Base-by-base conservation (phyloP, 2,888 invertebrate genomes). In the Leucania comma region DNA sequence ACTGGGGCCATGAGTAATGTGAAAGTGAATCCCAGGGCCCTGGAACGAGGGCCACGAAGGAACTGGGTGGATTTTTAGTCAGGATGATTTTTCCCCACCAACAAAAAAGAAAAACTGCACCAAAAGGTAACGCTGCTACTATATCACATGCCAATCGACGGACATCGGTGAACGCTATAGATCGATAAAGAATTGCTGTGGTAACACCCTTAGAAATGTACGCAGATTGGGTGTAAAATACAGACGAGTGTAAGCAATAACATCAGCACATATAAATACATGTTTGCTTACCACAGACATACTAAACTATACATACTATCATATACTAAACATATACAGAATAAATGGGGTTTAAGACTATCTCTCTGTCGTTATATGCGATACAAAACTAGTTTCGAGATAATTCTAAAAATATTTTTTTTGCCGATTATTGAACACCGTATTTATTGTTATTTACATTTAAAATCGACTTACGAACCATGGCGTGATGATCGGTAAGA, bases 361-460 rank as follows among this genome's bases (percentile, higher is more conserved):
- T 84, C 72, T 84, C 78, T 78, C 82, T 86, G 79, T 78, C 86
- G 77, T 87, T 87, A 84, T 80, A 84, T 89, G 87, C 83, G 85
- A 91, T 92, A 92, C 88, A 92, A 92, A 92, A 92, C 90, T 91
- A 92, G 80, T 73, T 81, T 81, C 75, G 86, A 87, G 85, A 88
- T 85, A 86, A 80, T 75, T 88, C 86, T 88, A 88, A 88, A 87
- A 88, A 86, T 82, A 80, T 80, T 68, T 86, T 88, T 80, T 81
- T 84, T 85, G 80, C 78, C 76, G 86, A 84, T 85, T 87, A 87
- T 71, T 93, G 92, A 93, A 93, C 93, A 93, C 92, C 84, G 84
- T 89, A 86, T 86, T 86, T 82, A 84, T 80, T 83, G 73, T 87
- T 90, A 91, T 89, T 86, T 89, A 91, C 89, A 90, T 78, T 79